Conservation (phyloP, 2,888 invertebrate species). For the Chloroclysta siterata region DNA sequence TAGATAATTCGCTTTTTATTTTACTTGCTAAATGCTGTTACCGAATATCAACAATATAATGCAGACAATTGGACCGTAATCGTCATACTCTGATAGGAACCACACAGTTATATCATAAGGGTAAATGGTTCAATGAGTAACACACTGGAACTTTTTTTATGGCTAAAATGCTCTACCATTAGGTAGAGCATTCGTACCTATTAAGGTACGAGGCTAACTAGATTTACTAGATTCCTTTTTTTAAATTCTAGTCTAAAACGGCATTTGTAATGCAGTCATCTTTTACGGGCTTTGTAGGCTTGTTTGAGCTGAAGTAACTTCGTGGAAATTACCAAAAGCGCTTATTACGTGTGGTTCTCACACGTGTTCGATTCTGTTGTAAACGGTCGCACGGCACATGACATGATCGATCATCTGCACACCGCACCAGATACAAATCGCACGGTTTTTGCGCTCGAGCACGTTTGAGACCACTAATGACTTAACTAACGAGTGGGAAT, state of each 20-base stretch:
- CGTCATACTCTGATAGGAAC: constrained; percentile 29
- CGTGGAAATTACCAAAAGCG: background rate
- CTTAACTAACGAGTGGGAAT: constrained; percentile 32
- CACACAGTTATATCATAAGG: constrained; percentile 19
- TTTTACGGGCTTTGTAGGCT: no score
- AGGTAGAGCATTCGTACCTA: background rate
- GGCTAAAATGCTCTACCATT: constrained; percentile 1
- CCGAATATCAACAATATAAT: constrained; percentile 20
- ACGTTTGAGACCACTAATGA: constrained; percentile 34
- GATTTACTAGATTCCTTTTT: background rate
- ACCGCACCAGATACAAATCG: constrained; percentile 22
- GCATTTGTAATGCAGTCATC: no score
- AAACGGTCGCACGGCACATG: constrained; percentile 25
- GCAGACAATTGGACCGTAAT: constrained; percentile 26
- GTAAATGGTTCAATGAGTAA: constrained; percentile 12
- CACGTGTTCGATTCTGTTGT: constrained; percentile 11
- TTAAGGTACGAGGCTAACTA: constrained; percentile 14
- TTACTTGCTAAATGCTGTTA: constrained; percentile 23
- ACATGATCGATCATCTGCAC: constrained; percentile 25
- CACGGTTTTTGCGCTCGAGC: constrained; percentile 24
- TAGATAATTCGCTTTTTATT: constrained; percentile 17
- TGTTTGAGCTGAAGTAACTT: no score
- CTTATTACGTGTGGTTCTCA: background rate
- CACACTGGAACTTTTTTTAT: constrained; percentile 18
- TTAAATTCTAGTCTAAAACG: background rate